A percentile compares a stretch with the other conserved stretches of the same genome.
phyloP scores from a whole-genome alignment of 2,888 invertebrate species.

The Thymelicus acteon region DNA sequence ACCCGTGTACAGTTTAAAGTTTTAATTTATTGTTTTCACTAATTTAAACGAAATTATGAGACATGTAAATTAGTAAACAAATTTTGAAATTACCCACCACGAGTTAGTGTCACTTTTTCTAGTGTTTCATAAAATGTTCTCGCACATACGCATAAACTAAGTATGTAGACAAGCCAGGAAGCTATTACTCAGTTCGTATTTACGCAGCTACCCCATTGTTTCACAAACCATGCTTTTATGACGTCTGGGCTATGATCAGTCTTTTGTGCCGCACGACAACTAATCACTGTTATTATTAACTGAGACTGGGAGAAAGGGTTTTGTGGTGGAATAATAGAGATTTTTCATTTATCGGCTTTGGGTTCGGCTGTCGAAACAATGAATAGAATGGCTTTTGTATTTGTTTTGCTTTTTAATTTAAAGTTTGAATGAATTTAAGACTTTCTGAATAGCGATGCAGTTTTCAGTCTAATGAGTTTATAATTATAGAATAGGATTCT shows the following conservation, averaged over 20 bases:
- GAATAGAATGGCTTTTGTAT: conserved; percentile 21
- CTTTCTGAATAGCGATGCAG: neutral
- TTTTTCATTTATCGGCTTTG: conserved; percentile 30
- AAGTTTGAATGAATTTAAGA: conserved; percentile 7
- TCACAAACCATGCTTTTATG: conserved; percentile 38
- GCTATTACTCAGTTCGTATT: conserved; percentile 30
- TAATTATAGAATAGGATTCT: neutral
- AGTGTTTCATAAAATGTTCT: neutral
- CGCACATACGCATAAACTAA: neutral
- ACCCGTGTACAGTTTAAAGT: too few relatives aligned
- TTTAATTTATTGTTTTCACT: too few relatives aligned
- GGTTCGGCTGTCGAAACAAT: conserved; percentile 29
- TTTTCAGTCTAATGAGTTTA: neutral
- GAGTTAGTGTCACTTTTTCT: neutral
- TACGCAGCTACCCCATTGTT: conserved; percentile 35
- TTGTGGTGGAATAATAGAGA: conserved; percentile 27
- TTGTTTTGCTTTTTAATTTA: conserved; percentile 1
- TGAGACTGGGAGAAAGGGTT: conserved; percentile 24
- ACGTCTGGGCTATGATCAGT: conserved; percentile 31
- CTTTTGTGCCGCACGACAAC: conserved; percentile 28
- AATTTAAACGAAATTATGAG: too few relatives aligned
- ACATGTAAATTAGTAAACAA: too few relatives aligned
- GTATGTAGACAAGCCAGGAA: conserved; percentile 11
- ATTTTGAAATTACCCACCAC: too few relatives aligned
- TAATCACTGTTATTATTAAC: conserved; percentile 41